Evolutionary conservation across 1,140 invertebrate species (phyloP).

Genomic region (Drosophila pseudoobscura): DNA sequence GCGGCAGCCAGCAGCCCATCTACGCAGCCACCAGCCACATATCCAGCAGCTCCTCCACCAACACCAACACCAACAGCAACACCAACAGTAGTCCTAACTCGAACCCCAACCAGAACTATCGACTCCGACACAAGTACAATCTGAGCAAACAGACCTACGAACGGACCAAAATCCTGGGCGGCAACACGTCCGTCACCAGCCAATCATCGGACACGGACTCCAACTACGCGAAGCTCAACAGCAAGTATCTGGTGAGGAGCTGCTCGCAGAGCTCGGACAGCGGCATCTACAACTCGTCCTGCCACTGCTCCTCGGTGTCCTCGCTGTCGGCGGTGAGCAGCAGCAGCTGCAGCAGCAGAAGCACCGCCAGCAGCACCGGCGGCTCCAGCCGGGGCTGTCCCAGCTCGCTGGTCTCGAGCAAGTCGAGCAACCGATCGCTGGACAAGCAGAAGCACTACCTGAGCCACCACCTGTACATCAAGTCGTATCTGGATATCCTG

Average conservation of each 20-base stretch:
- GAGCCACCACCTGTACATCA: conserved; percentile 86
- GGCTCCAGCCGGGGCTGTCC: conserved; percentile 67
- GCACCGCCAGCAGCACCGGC: conserved; percentile 55
- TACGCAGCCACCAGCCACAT: conserved; percentile 59
- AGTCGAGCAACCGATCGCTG: conserved; percentile 84
- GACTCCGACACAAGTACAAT: conserved; percentile 74
- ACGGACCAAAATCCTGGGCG: conserved; percentile 51
- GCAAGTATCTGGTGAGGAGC: conserved; percentile 51
- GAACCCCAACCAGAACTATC: conserved; percentile 50
- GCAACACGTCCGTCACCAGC: conserved; percentile 7
- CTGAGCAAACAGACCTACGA: conserved; percentile 74
- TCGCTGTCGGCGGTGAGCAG: conserved; percentile 69
- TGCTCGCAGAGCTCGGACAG: conserved; percentile 76
- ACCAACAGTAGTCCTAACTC: conserved; percentile 15
- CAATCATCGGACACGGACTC: conserved; percentile 58
- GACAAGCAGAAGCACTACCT: conserved; percentile 85
- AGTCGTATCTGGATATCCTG: conserved; percentile 85
- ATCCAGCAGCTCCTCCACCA: conserved; percentile 49
- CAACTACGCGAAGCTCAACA: conserved; percentile 65
- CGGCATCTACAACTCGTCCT: conserved; percentile 80
- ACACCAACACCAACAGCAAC: neutral
- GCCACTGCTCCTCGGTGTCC: conserved; percentile 76
- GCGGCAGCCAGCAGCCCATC: conserved; percentile 39
- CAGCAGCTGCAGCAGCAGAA: conserved; percentile 55
- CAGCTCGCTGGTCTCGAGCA: conserved; percentile 57